Conservation (phyloP, 2,113 vertebrate species). For the Campylomormyrus tamandua region DNA sequence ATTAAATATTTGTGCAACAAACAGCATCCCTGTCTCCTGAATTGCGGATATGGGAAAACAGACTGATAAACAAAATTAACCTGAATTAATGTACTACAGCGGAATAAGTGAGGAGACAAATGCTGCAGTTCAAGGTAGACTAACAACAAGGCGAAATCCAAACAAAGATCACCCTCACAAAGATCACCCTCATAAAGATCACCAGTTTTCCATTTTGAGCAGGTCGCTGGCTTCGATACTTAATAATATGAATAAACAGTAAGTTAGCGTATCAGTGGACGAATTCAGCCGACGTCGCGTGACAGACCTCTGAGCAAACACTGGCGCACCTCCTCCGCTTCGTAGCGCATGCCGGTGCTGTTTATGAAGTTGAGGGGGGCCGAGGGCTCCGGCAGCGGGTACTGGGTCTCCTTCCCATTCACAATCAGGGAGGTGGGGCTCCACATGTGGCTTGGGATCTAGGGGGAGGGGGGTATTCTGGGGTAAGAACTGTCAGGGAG, state of each 20-base stretch:
- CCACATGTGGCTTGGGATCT: constrained; percentile 67
- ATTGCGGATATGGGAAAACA: background rate
- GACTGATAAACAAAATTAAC: background rate
- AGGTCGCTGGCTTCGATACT: background rate
- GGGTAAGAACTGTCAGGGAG: background rate
- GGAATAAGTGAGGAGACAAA: background rate
- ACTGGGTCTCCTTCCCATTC: constrained; percentile 57
- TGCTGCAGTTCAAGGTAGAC: background rate
- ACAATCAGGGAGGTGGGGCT: constrained; percentile 62
- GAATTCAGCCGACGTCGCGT: background rate
- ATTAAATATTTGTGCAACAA: background rate
- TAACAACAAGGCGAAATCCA: background rate
- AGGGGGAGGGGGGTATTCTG: background rate
- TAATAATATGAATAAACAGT: background rate
- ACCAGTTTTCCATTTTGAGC: background rate
- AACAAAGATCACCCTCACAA: background rate
- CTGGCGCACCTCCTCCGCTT: constrained; percentile 71
- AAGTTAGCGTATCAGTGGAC: background rate
- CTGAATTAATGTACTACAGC: background rate
- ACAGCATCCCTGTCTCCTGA: background rate
- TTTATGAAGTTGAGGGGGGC: constrained; percentile 60
- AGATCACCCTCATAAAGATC: background rate
- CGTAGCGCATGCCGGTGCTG: constrained; percentile 66
- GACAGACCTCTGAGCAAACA: constrained; percentile 69
- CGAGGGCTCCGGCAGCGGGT: constrained; percentile 55